Evolutionary conservation across 2,113 vertebrate genomes (phyloP), one percentile per base, ranked within the genome.

Genomic region (Phocoena sinus): DNA sequence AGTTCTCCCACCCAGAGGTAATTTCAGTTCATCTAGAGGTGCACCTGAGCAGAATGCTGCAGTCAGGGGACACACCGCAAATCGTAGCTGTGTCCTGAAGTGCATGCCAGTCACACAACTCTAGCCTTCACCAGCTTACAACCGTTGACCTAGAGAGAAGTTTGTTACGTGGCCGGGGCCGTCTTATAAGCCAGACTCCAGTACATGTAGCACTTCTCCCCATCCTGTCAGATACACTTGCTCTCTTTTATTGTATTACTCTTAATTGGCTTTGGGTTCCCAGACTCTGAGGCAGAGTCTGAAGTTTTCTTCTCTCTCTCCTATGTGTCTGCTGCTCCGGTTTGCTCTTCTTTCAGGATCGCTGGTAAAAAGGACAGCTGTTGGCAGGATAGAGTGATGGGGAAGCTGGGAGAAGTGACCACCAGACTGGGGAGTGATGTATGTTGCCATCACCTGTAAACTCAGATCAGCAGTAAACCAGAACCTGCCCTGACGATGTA

Each of bases 221-320:
- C 8, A 6, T 9, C 71, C 77, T 50, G 8, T n/a, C 25, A 44
- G 28, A n/a, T 7, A 10, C 0, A 1, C 44, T n/a, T 26, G 20
- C 26, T 41, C 17, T 33, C n/a, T 15, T n/a, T 53, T 20, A 3
- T 8, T 58, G 56, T 62, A 23, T 62, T 1, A 4, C 12, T 74
- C 13, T 38, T 58, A n/a, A 5, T 36, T 31, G 33, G 15, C 11
- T 53, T 83, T 60, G 65, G n/a, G 56, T 56, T 73, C 63, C 8
- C 20, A 7, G 56, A 47, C 71, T 33, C 38, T 11, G 50, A 85
- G 47, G 31, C 33, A 36, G 56, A 47, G 47, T 53, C 68, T 28
- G 67, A 41, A 3, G 4, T 47, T 11, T 44, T 50, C 76, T 62
- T 84, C 38, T 36, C 14, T 41, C 15, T 70, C 13, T 79, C 41